A percentile compares a stretch with the other conserved stretches of the same genome.
Conservation (phyloP, 2,888 invertebrate genomes). For the Lysandra coridon region DNA sequence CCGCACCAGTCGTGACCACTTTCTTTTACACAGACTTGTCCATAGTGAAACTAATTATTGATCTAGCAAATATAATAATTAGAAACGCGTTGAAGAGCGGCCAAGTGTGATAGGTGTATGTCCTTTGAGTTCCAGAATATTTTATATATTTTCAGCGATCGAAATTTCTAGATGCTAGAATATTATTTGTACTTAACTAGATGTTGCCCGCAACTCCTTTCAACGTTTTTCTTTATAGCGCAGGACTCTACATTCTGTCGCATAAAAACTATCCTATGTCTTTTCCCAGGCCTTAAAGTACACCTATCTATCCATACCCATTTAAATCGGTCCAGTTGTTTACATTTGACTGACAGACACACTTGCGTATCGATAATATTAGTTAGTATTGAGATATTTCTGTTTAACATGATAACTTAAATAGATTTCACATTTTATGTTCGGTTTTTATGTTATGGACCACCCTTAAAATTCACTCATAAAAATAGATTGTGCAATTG, state of each 20-base stretch:
- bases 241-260: too few relatives aligned
- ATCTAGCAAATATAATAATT: constrained; percentile 40
- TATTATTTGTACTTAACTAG: too few relatives aligned
- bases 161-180: background rate
- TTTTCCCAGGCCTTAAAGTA: too few relatives aligned
- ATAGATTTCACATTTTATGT: background rate
- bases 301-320: too few relatives aligned
- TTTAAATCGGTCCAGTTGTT: background rate
- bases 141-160: background rate
- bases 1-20: constrained; percentile 41
- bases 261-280: too few relatives aligned
- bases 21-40: constrained; percentile 48
- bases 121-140: background rate
- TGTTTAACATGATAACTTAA: background rate
- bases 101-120: background rate
- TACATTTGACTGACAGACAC: background rate
- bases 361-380: background rate
- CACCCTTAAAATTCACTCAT: background rate
- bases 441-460: background rate
- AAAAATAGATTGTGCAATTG: constrained; percentile 19
- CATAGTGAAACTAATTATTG: constrained; percentile 45
- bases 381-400: background rate
- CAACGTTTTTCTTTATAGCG: too few relatives aligned
- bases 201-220: too few relatives aligned
- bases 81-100: background rate